Conservation (phyloP, 2,888 invertebrate species). For the Chironomus tentans region DNA sequence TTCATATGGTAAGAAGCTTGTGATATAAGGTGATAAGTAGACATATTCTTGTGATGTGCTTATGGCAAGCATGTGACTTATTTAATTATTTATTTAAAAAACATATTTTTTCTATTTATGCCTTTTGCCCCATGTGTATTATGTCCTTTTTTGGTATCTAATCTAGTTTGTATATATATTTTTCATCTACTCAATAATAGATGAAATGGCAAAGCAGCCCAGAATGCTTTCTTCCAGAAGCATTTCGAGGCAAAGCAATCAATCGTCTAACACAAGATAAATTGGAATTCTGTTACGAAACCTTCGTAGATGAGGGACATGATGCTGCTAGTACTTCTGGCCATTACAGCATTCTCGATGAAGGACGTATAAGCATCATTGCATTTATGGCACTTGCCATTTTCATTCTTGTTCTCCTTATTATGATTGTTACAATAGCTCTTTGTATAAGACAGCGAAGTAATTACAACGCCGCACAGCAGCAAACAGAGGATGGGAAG, state of each 20-base stretch:
- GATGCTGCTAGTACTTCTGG: slow-evolving; percentile 42
- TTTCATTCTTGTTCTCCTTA: slow-evolving; percentile 11
- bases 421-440: slow-evolving; percentile 12
- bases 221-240: slow-evolving; percentile 42
- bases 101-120: too few species aligned
- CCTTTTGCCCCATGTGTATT: too few species aligned
- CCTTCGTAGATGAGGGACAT: slow-evolving; percentile 44
- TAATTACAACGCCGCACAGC: background rate
- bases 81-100: too few species aligned
- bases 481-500: background rate
- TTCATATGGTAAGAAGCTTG: slow-evolving; percentile 36
- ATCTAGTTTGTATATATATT: background rate
- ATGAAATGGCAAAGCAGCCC: slow-evolving; percentile 43
- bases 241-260: slow-evolving; percentile 41
- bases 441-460: slow-evolving; percentile 9
- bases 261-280: slow-evolving; percentile 40
- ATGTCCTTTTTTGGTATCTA: background rate
- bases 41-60: too few species aligned
- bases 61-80: too few species aligned
- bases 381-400: slow-evolving; percentile 41
- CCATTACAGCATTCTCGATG: slow-evolving; percentile 45
- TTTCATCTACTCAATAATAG: slow-evolving; percentile 31
- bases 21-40: too few species aligned
- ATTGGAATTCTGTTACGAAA: slow-evolving; percentile 41
- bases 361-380: slow-evolving; percentile 43